Conservation (phyloP, 1,140 invertebrate species). For the Semibalanus balanoides region DNA sequence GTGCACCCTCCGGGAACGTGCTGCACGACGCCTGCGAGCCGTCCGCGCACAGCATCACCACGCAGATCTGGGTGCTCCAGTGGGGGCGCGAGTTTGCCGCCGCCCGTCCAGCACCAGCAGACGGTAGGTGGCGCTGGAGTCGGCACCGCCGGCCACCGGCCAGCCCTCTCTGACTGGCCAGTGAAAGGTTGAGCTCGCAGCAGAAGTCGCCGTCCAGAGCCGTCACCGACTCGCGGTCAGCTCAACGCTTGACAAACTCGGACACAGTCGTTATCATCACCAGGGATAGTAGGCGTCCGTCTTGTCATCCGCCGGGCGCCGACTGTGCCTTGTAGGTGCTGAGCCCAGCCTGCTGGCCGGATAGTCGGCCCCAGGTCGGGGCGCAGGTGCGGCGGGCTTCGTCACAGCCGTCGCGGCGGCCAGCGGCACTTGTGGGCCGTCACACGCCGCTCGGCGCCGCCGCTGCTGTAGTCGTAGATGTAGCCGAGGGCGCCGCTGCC, state of each 20-base stretch:
- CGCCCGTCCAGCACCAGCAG: not conserved
- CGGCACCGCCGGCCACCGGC: not conserved
- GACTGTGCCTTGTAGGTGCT: not conserved
- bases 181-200: not conserved
- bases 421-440: too few relatives aligned
- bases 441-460: not conserved
- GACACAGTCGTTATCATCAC: not conserved
- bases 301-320: not conserved
- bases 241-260: not conserved
- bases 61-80: conserved; percentile 1
- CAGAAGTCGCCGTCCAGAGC: not conserved
- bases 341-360: not conserved
- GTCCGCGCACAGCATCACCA: not conserved
- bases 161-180: not conserved
- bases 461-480: not conserved
- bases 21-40: not conserved
- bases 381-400: not conserved
- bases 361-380: not conserved
- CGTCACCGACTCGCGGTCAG: not conserved
- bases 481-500: not conserved
- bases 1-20: not conserved
- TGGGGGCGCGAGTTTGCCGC: not conserved
- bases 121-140: not conserved
- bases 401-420: not conserved
- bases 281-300: not conserved